Conservation (phyloP, 1,140 invertebrate genomes). For the Heliconius himera region DNA sequence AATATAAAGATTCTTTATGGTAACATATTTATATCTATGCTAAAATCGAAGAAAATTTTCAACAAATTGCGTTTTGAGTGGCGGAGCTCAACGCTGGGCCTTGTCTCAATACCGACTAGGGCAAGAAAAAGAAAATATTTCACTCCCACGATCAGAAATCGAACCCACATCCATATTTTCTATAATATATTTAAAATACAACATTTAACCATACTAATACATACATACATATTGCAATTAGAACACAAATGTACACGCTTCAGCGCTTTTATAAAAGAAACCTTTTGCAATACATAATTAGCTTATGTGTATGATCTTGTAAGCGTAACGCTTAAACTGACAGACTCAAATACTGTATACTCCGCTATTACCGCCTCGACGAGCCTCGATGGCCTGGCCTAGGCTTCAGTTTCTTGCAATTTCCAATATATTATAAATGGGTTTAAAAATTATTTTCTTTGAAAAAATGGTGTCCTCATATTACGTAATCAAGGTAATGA, state of each 20-base stretch:
- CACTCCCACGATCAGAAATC: too few relatives aligned
- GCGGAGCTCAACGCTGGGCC: too few relatives aligned
- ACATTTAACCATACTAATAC: too few relatives aligned
- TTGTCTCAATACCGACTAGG: too few relatives aligned
- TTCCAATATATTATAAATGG: not conserved
- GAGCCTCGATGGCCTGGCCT: not conserved
- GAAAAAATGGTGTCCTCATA: too few relatives aligned
- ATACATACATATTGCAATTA: conserved; percentile 16
- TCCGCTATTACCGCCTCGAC: not conserved
- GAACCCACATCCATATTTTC: too few relatives aligned
- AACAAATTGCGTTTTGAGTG: too few relatives aligned
- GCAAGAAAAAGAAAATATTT: too few relatives aligned
- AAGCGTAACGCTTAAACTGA: conserved; percentile 29
- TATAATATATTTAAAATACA: not conserved
- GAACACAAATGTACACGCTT: conserved; percentile 27
- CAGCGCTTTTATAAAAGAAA: conserved; percentile 32
- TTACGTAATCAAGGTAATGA: not conserved
- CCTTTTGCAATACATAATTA: conserved; percentile 33
- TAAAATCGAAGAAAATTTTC: not conserved
- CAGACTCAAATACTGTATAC: conserved; percentile 28
- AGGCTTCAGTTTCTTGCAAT: conserved; percentile 8
- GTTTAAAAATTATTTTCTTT: too few relatives aligned
- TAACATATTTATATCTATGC: not conserved
- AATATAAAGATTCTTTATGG: conserved; percentile 5
- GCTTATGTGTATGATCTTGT: conserved; percentile 32